Evolutionary conservation across 2,113 vertebrate genomes (phyloP).

Genomic region (Nyctereutes procyonoides): DNA sequence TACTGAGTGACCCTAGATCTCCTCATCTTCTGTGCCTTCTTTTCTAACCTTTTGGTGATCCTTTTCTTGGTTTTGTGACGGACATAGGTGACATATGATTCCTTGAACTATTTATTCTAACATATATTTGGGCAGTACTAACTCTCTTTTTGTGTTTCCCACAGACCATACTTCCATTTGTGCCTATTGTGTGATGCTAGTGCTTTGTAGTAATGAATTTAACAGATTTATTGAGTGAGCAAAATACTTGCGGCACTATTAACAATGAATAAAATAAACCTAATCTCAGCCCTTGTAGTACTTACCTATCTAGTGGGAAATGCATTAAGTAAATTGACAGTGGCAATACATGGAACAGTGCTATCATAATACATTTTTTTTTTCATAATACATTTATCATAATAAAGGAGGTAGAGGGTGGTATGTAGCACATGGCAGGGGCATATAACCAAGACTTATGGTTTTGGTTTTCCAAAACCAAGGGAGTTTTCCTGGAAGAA

Average conservation of each 20-base stretch:
- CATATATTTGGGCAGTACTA: not conserved
- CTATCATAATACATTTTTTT: too few species aligned
- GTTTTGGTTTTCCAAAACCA: not conserved
- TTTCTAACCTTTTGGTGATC: not conserved
- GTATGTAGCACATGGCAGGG: not conserved
- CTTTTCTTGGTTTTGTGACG: not conserved
- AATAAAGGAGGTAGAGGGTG: not conserved
- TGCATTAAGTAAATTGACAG: not conserved
- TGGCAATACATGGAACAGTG: rapidly evolving
- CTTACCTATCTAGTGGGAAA: not conserved
- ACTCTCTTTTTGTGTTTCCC: not conserved
- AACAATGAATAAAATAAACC: not conserved
- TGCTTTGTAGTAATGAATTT: not conserved
- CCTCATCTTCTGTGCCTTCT: not conserved
- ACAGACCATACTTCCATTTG: not conserved
- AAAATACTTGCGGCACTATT: not conserved
- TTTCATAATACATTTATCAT: too few species aligned
- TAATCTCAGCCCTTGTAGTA: too few species aligned
- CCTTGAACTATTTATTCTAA: not conserved
- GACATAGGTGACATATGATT: not conserved
- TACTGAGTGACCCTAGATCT: not conserved
- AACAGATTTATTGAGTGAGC: not conserved
- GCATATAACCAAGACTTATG: not conserved
- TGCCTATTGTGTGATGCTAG: not conserved
- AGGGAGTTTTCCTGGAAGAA: not conserved